Evolutionary conservation across 2,888 invertebrate genomes (phyloP).

Genomic region (Trissoscelio sp.): DNA sequence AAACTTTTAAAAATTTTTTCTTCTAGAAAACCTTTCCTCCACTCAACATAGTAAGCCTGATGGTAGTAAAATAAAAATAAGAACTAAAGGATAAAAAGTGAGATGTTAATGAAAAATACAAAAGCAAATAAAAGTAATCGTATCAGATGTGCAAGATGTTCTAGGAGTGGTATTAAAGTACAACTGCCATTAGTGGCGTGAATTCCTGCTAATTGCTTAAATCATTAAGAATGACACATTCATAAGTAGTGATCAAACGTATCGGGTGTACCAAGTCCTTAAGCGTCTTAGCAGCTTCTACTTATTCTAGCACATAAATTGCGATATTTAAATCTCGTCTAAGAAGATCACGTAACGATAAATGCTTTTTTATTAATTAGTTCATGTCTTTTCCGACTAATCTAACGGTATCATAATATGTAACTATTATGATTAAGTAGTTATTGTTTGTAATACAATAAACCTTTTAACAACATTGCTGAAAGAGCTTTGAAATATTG

Average conservation of each 20-base stretch:
- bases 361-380: constrained; percentile 10
- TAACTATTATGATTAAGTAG: neutral
- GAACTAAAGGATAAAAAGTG: too few relatives aligned
- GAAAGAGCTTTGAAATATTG: too few relatives aligned
- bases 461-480: neutral
- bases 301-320: constrained; percentile 45
- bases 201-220: constrained; percentile 75
- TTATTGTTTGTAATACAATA: neutral
- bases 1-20: too few relatives aligned
- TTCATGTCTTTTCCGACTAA: constrained; percentile 10
- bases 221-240: constrained; percentile 71
- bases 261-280: constrained; percentile 59
- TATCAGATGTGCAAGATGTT: constrained; percentile 6
- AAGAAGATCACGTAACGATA: constrained; percentile 39
- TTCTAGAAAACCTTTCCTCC: too few relatives aligned
- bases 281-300: constrained; percentile 56
- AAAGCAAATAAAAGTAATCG: neutral
- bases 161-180: constrained; percentile 31
- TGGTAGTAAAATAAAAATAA: too few relatives aligned
- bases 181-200: constrained; percentile 71
- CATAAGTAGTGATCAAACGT: constrained; percentile 64
- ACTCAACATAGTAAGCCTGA: too few relatives aligned
- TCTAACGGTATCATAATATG: constrained; percentile 35
- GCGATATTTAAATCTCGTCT: constrained; percentile 28
- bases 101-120: too few relatives aligned